Base-by-base conservation (phyloP, 1,140 invertebrate species). In the Antheraea pernyi region DNA sequence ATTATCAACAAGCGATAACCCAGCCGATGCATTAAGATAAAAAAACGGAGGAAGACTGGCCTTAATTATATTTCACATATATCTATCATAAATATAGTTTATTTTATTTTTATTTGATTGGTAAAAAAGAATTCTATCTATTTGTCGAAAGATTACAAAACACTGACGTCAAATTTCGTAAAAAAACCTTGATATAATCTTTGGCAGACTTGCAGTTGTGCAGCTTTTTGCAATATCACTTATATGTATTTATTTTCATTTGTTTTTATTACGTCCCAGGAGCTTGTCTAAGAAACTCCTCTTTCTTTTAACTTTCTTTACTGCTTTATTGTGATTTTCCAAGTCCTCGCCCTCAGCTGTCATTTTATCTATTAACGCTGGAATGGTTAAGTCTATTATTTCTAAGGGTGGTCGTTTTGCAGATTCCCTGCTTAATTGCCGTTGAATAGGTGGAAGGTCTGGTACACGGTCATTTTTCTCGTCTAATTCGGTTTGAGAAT, bases 281-380 rank as follows among this genome's bases (percentile, higher is more conserved):
- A 92, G 80, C 78, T 92, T 92, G 63, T 92, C 87, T 37, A 92
- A 65, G 70, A 92, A 92, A 82, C 90, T 92, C 68, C 90, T 76
- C 82, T 91, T 91, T 75, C 88, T 77, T 72, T 91, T 91, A 9
- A 92, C 84, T 77, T 90, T 92, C 63, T 86, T 91, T 4, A 76
- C 72, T 30, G 75, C 76, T 16, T 74, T 84, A 59, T 81, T 86
- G 65, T 85, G 73, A 42, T 75, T 86, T 73, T 86, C 83, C 53
- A 84, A 70, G 67, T 75, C 70, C 37, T 90, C 87, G 19, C 82
- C 88, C 63, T 92, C 89, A 0, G 67, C 75, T 39, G 79, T 86
- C 78, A 92, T 92, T 74, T 90, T 88, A 62, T 90, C 76, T 75
- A 92, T 82, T 70, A 92, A 78, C 18, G 71, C 84, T 82, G 90